Conservation (phyloP, 2,113 vertebrate species). For the Erinaceus europaeus region DNA sequence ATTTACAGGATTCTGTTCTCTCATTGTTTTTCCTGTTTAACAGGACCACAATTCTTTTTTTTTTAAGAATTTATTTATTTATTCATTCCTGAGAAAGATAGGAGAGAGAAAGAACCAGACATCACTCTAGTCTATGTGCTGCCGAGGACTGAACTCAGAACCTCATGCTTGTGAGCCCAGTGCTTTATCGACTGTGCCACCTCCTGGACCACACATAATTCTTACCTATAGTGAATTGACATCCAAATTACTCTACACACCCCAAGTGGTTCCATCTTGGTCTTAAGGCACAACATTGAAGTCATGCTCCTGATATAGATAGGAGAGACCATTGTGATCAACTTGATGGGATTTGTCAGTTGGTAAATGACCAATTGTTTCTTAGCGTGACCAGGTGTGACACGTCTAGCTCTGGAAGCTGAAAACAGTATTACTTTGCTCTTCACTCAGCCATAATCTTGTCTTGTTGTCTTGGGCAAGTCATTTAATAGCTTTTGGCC, state of each 20-base stretch:
- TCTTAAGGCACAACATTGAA: conserved; percentile 10
- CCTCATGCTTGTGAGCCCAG: too few species aligned
- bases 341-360: neutral
- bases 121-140: too few species aligned
- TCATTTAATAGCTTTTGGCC: neutral
- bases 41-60: too few species aligned
- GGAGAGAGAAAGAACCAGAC: too few species aligned
- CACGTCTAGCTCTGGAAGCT: neutral
- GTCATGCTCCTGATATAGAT: neutral
- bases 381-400: neutral
- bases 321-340: neutral
- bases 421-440: neutral
- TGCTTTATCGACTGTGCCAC: too few species aligned
- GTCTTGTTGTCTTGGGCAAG: neutral
- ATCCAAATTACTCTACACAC: neutral
- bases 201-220: neutral
- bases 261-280: neutral
- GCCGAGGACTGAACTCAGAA: too few species aligned
- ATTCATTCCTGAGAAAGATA: too few species aligned
- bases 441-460: neutral
- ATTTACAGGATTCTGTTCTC: neutral
- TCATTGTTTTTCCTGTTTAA: neutral
- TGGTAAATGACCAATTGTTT: neutral
- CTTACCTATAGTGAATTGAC: neutral
- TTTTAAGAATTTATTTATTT: too few species aligned